These are phyloP conservation scores for Chrysocyon brachyurus DNA, from an alignment of 2,797 vertebrate species.

Conservation along the genomic window DNA sequence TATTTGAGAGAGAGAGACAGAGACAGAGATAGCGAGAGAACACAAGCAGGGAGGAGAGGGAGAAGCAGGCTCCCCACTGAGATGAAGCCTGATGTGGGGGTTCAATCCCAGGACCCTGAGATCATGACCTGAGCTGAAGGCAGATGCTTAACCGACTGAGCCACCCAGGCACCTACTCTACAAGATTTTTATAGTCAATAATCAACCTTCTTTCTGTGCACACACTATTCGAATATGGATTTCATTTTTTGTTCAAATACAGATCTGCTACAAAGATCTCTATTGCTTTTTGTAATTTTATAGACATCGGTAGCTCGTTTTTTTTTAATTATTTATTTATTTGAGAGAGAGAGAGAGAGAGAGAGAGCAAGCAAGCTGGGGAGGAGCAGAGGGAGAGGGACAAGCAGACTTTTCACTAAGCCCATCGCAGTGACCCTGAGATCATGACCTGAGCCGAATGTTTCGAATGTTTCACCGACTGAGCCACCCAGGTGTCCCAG, in stretches of 20 bases:
- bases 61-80: no score
- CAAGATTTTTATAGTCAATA: background rate
- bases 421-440: background rate
- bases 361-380: background rate
- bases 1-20: no score
- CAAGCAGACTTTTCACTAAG: background rate
- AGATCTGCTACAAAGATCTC: background rate
- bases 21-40: no score
- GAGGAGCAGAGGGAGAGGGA: background rate
- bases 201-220: background rate
- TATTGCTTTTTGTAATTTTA: slow-evolving; percentile 7
- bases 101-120: no score
- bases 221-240: background rate
- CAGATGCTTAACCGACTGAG: no score
- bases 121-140: no score
- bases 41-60: no score
- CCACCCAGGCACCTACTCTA: background rate
- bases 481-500: background rate
- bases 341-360: background rate
- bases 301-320: background rate
- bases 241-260: slow-evolving; percentile 27
- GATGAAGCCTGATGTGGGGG: no score
- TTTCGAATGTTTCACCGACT: background rate
- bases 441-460: background rate
- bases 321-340: background rate